Evolutionary conservation across 2,797 vertebrate species (phyloP), one percentile per base, ranked within the genome.

Genomic region (Silurus lanzhouensis): DNA sequence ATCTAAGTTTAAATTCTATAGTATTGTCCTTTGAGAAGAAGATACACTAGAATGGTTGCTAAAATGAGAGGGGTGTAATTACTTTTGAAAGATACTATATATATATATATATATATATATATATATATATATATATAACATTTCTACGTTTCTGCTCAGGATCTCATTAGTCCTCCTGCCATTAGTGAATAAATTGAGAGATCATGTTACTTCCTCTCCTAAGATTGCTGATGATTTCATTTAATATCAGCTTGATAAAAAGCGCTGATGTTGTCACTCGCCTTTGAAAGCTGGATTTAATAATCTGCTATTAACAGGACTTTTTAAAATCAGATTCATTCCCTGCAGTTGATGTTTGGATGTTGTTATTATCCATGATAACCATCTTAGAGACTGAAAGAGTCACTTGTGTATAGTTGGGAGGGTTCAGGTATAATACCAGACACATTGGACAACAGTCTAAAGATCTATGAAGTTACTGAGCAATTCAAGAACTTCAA

Each of bases 291-390:
- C 25, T 25, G 48, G 15, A 9, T 75, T 52, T 75, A 75, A 75
- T 75, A 25, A 55, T 13, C 22, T 14, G 44, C 38, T n/a, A n/a
- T 72, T 22, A 25, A 55, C 72, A 27, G 72, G 22, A 1, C 38
- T 38, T 38, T 38, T 75, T 14, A n/a, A 25, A 3, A 55, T 75
- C 72, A 75, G 15, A 71, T 83, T 31, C 55, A 57, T 19, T 19
- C 19, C 91, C 64, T 79, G 70, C 89, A 74, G 82, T 80, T 90
- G 90, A 89, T 89, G 91, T 90, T 86, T 91, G 91, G 90, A 92
- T 93, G 91, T 90, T 92, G 90, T 92, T 46, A 74, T 76, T 38
- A 77, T 61, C 46, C 48, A 52, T 10, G 48, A 57, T 17, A 20
- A 13, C 66, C 81, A 4, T n/a, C 63, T 58, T 84, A 27, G 19